These are phyloP conservation scores for Drosophila cognata DNA, from an alignment of 2,888 invertebrate species.

Conservation along the genomic window DNA sequence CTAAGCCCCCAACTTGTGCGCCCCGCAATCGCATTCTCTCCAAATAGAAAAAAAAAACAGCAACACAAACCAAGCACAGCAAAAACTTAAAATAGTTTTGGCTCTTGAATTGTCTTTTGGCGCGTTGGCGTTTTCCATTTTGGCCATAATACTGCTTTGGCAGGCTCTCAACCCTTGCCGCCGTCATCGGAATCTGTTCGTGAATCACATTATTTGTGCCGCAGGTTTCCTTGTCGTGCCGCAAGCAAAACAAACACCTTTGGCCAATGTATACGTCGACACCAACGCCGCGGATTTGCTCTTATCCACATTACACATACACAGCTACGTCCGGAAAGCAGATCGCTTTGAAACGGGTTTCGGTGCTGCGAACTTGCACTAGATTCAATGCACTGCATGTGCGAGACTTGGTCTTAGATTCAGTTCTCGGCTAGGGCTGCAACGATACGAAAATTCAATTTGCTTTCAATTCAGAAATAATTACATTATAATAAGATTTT, in stretches of 20 bases:
- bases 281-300: slow-evolving; percentile 35
- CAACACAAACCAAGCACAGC: neutral
- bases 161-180: slow-evolving; percentile 49
- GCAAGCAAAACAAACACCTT: slow-evolving; percentile 38
- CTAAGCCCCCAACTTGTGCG: slow-evolving; percentile 70
- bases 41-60: slow-evolving; percentile 23
- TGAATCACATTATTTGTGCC: slow-evolving; percentile 70
- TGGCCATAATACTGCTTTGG: slow-evolving; percentile 20
- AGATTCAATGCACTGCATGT: slow-evolving; percentile 62
- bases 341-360: slow-evolving; percentile 66
- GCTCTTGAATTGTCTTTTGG: slow-evolving; percentile 42
- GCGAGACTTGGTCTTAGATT: slow-evolving; percentile 29
- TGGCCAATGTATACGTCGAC: slow-evolving; percentile 24
- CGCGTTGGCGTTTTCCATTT: slow-evolving; percentile 56
- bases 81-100: slow-evolving; percentile 14
- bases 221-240: slow-evolving; percentile 56
- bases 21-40: slow-evolving; percentile 48
- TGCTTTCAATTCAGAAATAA: neutral
- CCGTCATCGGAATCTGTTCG: slow-evolving; percentile 62
- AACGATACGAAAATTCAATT: neutral
- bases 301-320: slow-evolving; percentile 22
- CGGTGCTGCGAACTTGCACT: slow-evolving; percentile 76
- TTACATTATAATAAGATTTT: neutral
- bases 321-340: slow-evolving; percentile 66
- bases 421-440: slow-evolving; percentile 62